These are phyloP conservation scores for Uromys caudimaculatus DNA, from an alignment of 2,797 vertebrate species.

Conservation along the genomic window DNA sequence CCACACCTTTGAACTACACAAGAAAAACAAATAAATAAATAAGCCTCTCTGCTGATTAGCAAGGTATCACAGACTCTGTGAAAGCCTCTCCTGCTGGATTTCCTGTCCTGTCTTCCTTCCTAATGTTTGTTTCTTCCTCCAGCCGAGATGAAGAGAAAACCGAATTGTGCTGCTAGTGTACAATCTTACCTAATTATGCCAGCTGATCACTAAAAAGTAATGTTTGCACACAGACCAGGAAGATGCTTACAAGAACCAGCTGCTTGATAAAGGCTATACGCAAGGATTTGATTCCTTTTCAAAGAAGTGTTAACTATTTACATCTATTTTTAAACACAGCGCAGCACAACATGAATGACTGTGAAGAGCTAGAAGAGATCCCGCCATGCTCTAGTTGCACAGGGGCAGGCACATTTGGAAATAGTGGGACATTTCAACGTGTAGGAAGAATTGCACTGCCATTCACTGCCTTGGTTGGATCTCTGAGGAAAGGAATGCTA, in stretches of 20 bases:
- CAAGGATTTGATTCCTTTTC: conserved; percentile 74
- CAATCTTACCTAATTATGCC: conserved; percentile 83
- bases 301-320: conserved; percentile 76
- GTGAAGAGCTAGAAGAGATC: background rate
- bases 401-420: background rate
- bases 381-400: background rate
- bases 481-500: background rate
- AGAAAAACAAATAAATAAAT: conserved; percentile 73
- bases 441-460: accelerated
- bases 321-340: conserved; percentile 72
- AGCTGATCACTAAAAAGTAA: conserved; percentile 82
- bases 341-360: background rate
- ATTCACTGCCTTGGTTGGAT: background rate
- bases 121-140: conserved; percentile 74
- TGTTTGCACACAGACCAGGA: conserved; percentile 85
- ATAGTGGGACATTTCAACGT: accelerated
- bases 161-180: conserved; percentile 70
- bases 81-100: background rate
- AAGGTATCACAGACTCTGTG: conserved; percentile 65
- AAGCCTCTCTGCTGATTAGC: conserved; percentile 78
- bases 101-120: conserved; percentile 23
- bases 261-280: conserved; percentile 75
- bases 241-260: conserved; percentile 75
- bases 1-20: conserved; percentile 60
- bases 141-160: conserved; percentile 77